Evolutionary conservation across 2,888 invertebrate species (phyloP).

Genomic region (Boloria selene): DNA sequence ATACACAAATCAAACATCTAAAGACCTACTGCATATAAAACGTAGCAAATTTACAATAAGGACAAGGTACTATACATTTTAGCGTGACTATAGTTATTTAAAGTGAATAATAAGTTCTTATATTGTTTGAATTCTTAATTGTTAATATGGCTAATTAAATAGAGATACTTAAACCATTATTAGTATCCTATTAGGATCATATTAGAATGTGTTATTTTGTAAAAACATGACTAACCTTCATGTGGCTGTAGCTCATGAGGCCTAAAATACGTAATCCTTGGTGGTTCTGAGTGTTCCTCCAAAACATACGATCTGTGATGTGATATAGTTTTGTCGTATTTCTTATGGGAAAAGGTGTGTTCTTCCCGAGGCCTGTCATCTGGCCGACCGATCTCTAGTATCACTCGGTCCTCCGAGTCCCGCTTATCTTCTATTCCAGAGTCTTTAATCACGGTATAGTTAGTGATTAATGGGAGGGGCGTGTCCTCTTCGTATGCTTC

Average conservation of each 20-base stretch:
- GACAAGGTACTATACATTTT: too few relatives aligned
- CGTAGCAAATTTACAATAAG: too few relatives aligned
- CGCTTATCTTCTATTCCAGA: constrained; percentile 66
- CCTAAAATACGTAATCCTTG: constrained; percentile 63
- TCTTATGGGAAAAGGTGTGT: constrained; percentile 76
- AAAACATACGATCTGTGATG: constrained; percentile 74
- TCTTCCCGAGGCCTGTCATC: constrained; percentile 75
- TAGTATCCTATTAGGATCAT: too few relatives aligned
- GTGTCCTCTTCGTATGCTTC: constrained; percentile 68
- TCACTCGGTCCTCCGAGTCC: constrained; percentile 68
- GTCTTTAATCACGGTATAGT: constrained; percentile 68
- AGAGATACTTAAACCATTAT: too few relatives aligned
- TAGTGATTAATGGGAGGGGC: constrained; percentile 69
- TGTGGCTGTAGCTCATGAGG: constrained; percentile 66
- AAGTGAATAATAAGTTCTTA: too few relatives aligned
- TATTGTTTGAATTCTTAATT: too few relatives aligned
- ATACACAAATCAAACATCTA: too few relatives aligned
- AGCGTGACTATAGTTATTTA: too few relatives aligned
- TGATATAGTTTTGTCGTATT: constrained; percentile 77
- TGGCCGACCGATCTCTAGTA: constrained; percentile 77
- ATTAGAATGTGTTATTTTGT: neutral
- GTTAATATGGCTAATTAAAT: too few relatives aligned
- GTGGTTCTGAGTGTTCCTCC: constrained; percentile 69
- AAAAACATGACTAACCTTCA: constrained; percentile 54
- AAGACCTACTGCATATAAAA: too few relatives aligned